Percentiles rank a stretch among this genome's conserved stretches.
Evolutionary conservation across 2,113 vertebrate genomes (phyloP).

Genomic region (Ctenodactylus gundi): DNA sequence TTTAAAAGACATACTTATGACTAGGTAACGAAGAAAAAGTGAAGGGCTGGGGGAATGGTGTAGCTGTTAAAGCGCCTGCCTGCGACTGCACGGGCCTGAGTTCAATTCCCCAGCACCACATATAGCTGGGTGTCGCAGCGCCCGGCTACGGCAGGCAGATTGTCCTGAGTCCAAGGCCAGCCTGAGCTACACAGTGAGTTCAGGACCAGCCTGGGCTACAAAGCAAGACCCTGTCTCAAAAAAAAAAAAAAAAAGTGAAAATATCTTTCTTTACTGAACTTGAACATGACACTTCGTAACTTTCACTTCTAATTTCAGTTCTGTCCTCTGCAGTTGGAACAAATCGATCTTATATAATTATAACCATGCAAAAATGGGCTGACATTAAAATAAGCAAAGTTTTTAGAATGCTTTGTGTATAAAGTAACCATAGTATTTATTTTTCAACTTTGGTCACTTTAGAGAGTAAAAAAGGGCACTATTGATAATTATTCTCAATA

Average conservation of each 20-base stretch:
- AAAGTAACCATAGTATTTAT: neutral
- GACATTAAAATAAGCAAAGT: neutral
- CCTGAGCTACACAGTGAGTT: no score
- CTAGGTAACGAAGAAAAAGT: no score
- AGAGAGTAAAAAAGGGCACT: neutral
- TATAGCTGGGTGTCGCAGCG: no score
- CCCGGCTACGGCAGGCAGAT: no score
- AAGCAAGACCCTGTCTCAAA: no score
- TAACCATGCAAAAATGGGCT: neutral
- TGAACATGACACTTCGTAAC: neutral
- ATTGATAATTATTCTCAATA: neutral
- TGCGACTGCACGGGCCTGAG: no score
- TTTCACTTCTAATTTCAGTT: neutral
- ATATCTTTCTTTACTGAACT: neutral
- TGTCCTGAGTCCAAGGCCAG: no score
- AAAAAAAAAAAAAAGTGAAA: no score
- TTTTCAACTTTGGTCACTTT: neutral
- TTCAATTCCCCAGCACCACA: no score
- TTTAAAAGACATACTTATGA: neutral
- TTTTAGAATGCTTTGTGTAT: neutral
- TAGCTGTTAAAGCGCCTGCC: no score
- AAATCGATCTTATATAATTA: neutral
- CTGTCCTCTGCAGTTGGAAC: neutral
- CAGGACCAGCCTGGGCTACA: no score
- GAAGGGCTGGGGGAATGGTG: no score